phyloP scores from a whole-genome alignment of 2,113 vertebrate genomes.

The Apodemus sylvaticus region DNA sequence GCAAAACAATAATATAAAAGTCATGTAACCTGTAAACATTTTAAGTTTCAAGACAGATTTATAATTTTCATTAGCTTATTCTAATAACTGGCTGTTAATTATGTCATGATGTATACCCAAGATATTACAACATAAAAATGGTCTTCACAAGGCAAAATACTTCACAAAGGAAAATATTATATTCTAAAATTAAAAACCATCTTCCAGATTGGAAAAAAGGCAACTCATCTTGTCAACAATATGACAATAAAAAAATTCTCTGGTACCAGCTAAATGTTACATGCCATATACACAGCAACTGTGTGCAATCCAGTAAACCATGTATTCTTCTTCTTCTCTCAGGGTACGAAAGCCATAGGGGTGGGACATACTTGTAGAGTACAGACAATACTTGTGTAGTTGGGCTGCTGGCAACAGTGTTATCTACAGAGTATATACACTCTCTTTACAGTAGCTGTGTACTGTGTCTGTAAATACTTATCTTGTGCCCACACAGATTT shows the following conservation, averaged over 20 bases:
- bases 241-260: background rate
- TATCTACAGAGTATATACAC: too few relatives aligned
- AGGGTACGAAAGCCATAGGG: background rate
- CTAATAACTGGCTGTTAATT: background rate
- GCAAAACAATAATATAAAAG: background rate
- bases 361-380: background rate
- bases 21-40: background rate
- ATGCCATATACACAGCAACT: background rate
- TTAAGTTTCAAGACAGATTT: background rate
- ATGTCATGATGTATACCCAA: background rate
- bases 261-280: background rate
- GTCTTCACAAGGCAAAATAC: conserved; percentile 13
- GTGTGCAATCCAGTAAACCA: background rate
- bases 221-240: background rate
- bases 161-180: conserved; percentile 15
- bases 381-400: background rate
- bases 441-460: background rate
- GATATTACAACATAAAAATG: background rate
- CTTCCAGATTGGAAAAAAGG: background rate
- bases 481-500: background rate
- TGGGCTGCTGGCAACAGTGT: too few relatives aligned
- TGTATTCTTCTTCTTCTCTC: background rate
- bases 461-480: background rate
- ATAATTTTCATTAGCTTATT: background rate
- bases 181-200: background rate